These are phyloP conservation scores for Agonum fuliginosum DNA, from an alignment of 2,888 invertebrate genomes.

Conservation along the genomic window DNA sequence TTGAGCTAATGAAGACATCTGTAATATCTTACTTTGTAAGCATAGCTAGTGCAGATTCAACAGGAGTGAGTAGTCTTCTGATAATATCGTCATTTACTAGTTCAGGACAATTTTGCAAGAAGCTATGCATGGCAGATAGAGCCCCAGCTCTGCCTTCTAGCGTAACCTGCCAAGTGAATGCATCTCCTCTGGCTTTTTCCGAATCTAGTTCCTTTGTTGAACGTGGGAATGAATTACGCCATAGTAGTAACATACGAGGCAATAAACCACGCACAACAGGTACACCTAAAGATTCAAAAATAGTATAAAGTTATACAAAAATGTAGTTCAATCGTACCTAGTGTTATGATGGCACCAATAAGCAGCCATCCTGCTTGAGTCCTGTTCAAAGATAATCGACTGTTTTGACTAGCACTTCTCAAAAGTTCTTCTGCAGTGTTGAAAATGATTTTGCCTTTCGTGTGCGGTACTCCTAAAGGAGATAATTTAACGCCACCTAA, in stretches of 20 bases:
- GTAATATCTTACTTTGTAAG: constrained; percentile 89
- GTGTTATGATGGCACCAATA: constrained; percentile 96
- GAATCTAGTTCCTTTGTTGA: constrained; percentile 97
- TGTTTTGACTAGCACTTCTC: constrained; percentile 97
- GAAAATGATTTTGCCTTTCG: constrained; percentile 97
- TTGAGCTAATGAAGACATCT: background rate
- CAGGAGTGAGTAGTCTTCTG: constrained; percentile 89
- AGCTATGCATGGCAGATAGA: constrained; percentile 95
- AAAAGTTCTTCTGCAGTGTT: constrained; percentile 97
- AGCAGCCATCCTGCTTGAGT: constrained; percentile 99
- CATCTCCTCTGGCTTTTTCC: constrained; percentile 96
- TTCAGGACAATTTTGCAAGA: constrained; percentile 92
- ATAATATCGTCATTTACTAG: constrained; percentile 94
- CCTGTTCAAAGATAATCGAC: constrained; percentile 93
- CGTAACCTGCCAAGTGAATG: constrained; percentile 99
- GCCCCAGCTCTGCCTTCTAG: constrained; percentile 97
- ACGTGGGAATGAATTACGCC: constrained; percentile 98
- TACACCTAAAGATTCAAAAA: constrained; percentile 77
- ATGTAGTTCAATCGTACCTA: constrained; percentile 77
- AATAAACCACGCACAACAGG: constrained; percentile 94
- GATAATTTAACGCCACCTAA: constrained; percentile 93
- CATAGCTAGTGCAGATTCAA: constrained; percentile 97
- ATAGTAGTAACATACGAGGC: constrained; percentile 94
- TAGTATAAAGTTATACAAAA: constrained; percentile 41
- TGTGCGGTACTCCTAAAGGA: constrained; percentile 95